Conservation (phyloP, 2,888 invertebrate genomes). For the Scaptomyza parva region DNA sequence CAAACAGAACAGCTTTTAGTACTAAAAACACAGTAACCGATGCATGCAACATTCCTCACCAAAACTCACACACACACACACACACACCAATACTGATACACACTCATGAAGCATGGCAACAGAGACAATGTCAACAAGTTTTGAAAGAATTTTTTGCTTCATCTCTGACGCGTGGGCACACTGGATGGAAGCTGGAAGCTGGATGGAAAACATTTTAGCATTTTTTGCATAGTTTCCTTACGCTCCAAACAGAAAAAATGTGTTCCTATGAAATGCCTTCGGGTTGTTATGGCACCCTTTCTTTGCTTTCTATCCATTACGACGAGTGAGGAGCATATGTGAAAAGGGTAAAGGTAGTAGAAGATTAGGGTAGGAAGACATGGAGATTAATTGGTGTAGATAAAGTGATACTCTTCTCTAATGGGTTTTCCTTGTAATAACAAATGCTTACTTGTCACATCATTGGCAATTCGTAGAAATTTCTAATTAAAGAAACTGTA, state of each 20-base stretch:
- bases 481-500: background rate
- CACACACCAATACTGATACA: no score
- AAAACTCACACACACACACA: constrained; percentile 9
- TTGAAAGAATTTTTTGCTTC: constrained; percentile 6
- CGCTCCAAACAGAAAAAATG: background rate
- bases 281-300: constrained; percentile 18
- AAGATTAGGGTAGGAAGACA: background rate
- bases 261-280: constrained; percentile 12
- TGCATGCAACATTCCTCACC: constrained; percentile 1
- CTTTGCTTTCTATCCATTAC: background rate
- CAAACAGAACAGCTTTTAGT: no score
- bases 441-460: background rate
- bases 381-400: constrained; percentile 8
- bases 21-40: no score
- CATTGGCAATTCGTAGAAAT: no score
- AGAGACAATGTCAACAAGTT: constrained; percentile 33
- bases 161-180: constrained; percentile 8
- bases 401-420: constrained; percentile 19
- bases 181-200: background rate
- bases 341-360: constrained; percentile 4
- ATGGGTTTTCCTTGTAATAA: constrained; percentile 18
- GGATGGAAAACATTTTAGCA: constrained; percentile 5
- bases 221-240: constrained; percentile 21
- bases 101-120: constrained; percentile 2
- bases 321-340: background rate